Percentiles rank a stretch among this genome's conserved stretches.
Conservation (phyloP, 2,888 invertebrate genomes). For the Odontothrips loti region DNA sequence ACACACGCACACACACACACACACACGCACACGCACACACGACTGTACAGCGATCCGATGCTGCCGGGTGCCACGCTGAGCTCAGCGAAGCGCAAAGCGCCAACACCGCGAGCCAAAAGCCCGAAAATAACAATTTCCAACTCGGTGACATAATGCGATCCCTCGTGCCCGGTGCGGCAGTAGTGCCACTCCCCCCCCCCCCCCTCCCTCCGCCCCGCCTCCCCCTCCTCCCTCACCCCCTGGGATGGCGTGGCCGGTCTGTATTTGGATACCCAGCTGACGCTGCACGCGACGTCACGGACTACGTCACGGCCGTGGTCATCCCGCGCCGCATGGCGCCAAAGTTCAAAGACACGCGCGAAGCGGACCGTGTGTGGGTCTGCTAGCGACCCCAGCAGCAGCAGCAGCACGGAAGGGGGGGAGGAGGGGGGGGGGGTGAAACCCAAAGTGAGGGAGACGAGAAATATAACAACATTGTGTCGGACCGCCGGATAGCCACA, state of each 20-base stretch:
- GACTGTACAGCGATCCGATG: too few relatives aligned
- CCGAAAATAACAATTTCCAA: conserved; percentile 17
- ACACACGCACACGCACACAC: background rate
- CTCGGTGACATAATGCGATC: background rate
- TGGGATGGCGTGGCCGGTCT: background rate
- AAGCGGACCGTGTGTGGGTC: background rate
- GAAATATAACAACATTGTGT: conserved; percentile 9
- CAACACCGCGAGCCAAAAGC: background rate
- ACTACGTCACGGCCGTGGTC: background rate
- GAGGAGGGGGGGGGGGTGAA: conserved; percentile 31
- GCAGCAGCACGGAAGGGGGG: conserved; percentile 28
- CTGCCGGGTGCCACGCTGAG: too few relatives aligned
- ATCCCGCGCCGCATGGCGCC: background rate
- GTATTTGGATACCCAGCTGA: conserved; percentile 19
- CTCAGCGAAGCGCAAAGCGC: background rate
- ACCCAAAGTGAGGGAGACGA: conserved; percentile 37
- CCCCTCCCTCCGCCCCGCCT: background rate
- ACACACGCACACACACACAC: background rate
- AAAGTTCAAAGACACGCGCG: conserved; percentile 1
- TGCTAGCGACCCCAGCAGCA: too few relatives aligned
- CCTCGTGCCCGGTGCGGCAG: background rate
- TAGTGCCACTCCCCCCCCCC: background rate
- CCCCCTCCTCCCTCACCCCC: background rate
- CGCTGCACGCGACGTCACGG: conserved; percentile 4
- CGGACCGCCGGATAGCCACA: conserved; percentile 36